phyloP scores from a whole-genome alignment of 1,140 invertebrate genomes.

The Drosophila dunni region DNA sequence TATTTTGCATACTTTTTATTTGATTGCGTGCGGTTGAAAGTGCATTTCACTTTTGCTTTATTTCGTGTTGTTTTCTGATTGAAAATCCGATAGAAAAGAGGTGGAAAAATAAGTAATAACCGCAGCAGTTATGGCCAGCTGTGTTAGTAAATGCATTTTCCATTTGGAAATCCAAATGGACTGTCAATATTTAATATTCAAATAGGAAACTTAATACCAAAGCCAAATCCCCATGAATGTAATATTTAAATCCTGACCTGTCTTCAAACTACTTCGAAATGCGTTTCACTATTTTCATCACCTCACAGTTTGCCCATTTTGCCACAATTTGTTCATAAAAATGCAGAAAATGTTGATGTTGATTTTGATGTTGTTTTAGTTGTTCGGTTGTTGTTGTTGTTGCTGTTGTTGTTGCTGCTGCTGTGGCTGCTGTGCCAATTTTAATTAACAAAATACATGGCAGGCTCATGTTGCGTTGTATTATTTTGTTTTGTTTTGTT shows the following conservation, averaged over 20 bases:
- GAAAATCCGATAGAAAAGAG: neutral
- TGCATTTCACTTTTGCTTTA: neutral
- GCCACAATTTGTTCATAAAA: conserved; percentile 32
- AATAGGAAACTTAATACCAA: conserved; percentile 9
- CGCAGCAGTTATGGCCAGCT: neutral
- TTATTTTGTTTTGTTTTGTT: conserved; percentile 17
- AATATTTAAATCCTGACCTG: conserved; percentile 37
- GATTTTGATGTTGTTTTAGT: conserved; percentile 7
- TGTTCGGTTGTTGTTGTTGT: conserved; percentile 36
- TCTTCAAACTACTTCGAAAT: conserved; percentile 30
- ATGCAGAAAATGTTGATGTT: conserved; percentile 51
- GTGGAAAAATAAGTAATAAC: neutral
- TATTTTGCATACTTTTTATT: neutral
- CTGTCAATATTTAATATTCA: conserved; percentile 10
- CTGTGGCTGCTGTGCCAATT: conserved; percentile 64
- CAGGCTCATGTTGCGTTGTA: conserved; percentile 61
- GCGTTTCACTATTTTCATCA: conserved; percentile 16
- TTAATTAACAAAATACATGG: conserved; percentile 80
- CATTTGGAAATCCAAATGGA: conserved; percentile 27
- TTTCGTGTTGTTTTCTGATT: neutral
- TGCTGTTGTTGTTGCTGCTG: conserved; percentile 4
- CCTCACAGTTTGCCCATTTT: neutral
- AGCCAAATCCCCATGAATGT: conserved; percentile 22
- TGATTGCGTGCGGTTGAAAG: neutral
- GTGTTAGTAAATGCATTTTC: neutral